Conservation (phyloP, 1,140 invertebrate species). For the Drosophila prosaltans region DNA sequence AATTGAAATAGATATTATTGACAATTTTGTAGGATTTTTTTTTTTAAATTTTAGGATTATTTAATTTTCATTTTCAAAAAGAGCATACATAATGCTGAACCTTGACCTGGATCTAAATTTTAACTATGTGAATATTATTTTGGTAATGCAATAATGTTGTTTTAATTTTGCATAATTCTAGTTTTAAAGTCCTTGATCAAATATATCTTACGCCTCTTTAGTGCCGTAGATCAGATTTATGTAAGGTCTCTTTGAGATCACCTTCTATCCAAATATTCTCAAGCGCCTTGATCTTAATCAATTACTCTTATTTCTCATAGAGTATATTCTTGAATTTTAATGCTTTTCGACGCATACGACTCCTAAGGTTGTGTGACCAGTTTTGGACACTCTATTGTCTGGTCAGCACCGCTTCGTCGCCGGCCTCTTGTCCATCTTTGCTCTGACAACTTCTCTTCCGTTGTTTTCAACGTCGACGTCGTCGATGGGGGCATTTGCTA, state of each 20-base stretch:
- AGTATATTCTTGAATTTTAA: constrained; percentile 53
- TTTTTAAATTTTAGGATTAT: no score
- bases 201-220: no score
- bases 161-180: no score
- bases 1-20: no score
- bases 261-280: neutral
- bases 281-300: constrained; percentile 7
- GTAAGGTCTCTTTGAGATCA: constrained; percentile 1
- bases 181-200: neutral
- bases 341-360: constrained; percentile 29
- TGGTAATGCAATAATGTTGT: no score
- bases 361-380: constrained; percentile 70
- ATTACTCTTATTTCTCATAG: constrained; percentile 16
- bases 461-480: constrained; percentile 57
- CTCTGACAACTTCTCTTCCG: constrained; percentile 26
- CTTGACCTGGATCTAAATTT: neutral
- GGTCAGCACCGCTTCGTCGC: constrained; percentile 18
- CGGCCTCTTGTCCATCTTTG: neutral
- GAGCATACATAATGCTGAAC: neutral
- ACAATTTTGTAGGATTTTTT: no score
- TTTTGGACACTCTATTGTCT: constrained; percentile 68
- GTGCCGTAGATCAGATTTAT: neutral
- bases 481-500: constrained; percentile 43
- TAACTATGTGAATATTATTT: neutral
- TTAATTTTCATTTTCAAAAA: no score